Conservation (phyloP, 2,888 invertebrate genomes). For the Ormyrus thymus region DNA sequence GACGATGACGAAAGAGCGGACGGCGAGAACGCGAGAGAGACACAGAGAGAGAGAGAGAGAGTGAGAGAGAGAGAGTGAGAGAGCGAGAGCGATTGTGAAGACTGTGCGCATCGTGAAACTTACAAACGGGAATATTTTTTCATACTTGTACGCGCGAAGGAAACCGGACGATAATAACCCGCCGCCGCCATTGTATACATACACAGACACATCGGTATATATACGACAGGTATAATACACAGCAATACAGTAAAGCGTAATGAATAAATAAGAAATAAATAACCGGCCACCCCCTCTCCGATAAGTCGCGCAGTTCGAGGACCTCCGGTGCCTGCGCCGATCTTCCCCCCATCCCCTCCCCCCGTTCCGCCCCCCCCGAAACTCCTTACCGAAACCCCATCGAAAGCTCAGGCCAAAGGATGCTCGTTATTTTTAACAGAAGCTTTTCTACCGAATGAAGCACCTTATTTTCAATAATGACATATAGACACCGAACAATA, state of each 20-base stretch:
- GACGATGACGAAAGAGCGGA: not conserved
- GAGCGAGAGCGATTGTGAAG: not conserved
- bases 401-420: too few relatives aligned
- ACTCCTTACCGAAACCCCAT: too few relatives aligned
- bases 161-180: constrained; percentile 39
- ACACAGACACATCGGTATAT: constrained; percentile 16
- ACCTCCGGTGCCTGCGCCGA: too few relatives aligned
- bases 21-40: not conserved
- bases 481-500: too few relatives aligned
- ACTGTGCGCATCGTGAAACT: constrained; percentile 30
- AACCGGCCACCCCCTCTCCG: constrained; percentile 36
- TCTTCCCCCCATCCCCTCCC: too few relatives aligned
- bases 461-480: too few relatives aligned
- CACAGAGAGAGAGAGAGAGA: not conserved
- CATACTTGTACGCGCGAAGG: constrained; percentile 62
- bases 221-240: constrained; percentile 12
- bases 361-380: too few relatives aligned
- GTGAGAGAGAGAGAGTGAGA: not conserved
- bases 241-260: constrained; percentile 27
- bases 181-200: constrained; percentile 31
- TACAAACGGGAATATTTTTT: constrained; percentile 65
- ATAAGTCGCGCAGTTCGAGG: not conserved
- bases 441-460: too few relatives aligned
- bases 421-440: too few relatives aligned
- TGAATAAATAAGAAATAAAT: constrained; percentile 42